Base-by-base conservation (phyloP, 2,113 vertebrate species). In the Cyprichromis sp. region DNA sequence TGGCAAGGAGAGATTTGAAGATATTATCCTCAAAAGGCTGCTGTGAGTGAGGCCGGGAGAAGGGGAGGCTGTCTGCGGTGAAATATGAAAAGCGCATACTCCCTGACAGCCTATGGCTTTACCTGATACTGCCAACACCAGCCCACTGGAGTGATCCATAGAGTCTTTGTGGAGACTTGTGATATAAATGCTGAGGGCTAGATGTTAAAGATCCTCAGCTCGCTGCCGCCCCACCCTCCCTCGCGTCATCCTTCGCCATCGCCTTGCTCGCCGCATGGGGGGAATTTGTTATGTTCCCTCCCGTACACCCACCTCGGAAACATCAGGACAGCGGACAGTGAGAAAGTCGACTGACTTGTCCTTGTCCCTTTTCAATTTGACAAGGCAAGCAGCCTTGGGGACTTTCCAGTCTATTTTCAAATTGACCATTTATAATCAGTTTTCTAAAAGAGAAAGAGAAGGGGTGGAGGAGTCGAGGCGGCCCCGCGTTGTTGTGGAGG, bases 401-500 rank as follows among this genome's bases (percentile, higher is more conserved):
- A 96, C 94, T 92, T 93, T 94, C 83, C 87, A 95, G 94, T 96
- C 95, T 93, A 96, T 97, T 96, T 96, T 96, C 95, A 96, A 96
- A 96, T 95, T 96, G 96, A 96, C 95, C 95, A 94, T 96, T 96
- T 96, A 94, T 96, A 96, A 96, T 97, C 95, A 96, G 95, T 94
- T 95, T 95, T 95, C 94, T 92, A 95, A 96, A 95, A 92, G 92
- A 93, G 92, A 92, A 89, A 89, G 88, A 86, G 80, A 89, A 89
- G 82, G 86, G 91, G 87, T 47, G 91, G 94, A 91, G 89, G 91
- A 91, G 93, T 82, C 21, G 88, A 82, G 89, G 85, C 38, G 47
- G 88, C 81, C 83, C 87, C 38, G 85, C 80, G 90, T 94, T 94
- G 93, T 93, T 92, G 91, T 85, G 90, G 85, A 94, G 81, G 90